Evolutionary conservation across 2,113 vertebrate genomes (phyloP).

Genomic region (Paedocypris sp.): DNA sequence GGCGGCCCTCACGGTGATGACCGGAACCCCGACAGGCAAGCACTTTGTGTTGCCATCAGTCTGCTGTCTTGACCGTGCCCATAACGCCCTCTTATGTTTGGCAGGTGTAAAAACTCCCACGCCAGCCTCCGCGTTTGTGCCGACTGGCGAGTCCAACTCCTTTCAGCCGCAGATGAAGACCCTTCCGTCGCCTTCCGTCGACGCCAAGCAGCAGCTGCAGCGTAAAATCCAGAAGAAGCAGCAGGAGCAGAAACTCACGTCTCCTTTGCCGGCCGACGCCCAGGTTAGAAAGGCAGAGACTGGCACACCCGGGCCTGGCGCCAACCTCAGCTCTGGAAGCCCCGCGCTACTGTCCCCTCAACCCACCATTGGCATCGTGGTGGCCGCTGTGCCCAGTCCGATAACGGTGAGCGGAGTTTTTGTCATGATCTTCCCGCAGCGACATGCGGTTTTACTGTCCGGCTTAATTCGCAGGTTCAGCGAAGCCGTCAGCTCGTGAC

Average conservation of each 20-base stretch:
- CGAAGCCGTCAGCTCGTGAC: constrained; percentile 74
- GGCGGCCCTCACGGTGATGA: constrained; percentile 88
- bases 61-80: background rate
- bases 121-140: constrained; percentile 75
- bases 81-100: background rate
- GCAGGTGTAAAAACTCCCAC: constrained; percentile 74
- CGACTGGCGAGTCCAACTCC: constrained; percentile 75
- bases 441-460: background rate
- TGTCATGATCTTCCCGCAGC: background rate
- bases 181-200: constrained; percentile 70
- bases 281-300: constrained; percentile 67
- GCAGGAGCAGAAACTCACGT: constrained; percentile 78
- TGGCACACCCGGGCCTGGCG: constrained; percentile 49
- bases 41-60: background rate
- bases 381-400: constrained; percentile 75
- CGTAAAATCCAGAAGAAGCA: constrained; percentile 85
- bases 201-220: constrained; percentile 81
- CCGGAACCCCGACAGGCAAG: constrained; percentile 73
- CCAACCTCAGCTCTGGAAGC: constrained; percentile 67
- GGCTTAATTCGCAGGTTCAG: constrained; percentile 57
- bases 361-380: constrained; percentile 76
- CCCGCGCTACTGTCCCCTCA: constrained; percentile 78
- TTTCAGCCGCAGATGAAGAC: constrained; percentile 81
- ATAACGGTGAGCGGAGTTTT: constrained; percentile 64
- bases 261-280: constrained; percentile 70